Evolutionary conservation across 2,888 invertebrate genomes (phyloP).

Genomic region (Chesias legatella): DNA sequence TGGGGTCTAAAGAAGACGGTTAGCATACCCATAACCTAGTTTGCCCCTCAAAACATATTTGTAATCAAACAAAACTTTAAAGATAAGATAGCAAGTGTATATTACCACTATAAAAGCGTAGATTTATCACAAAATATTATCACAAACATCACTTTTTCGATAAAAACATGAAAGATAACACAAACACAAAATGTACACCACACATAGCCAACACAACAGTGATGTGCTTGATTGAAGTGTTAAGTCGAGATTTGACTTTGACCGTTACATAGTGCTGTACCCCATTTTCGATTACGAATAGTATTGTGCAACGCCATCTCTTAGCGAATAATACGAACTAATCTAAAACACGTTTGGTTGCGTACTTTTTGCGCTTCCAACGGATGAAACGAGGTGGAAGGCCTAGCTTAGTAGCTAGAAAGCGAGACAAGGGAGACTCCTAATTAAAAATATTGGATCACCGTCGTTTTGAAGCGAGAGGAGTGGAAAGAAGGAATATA

Average conservation of each 20-base stretch:
- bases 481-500: no score
- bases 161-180: slow-evolving; percentile 78
- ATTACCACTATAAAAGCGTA: slow-evolving; percentile 69
- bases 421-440: no score
- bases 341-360: no score
- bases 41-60: slow-evolving; percentile 43
- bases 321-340: no score
- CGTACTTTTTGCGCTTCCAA: no score
- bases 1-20: slow-evolving; percentile 36
- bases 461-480: no score
- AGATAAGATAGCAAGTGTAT: slow-evolving; percentile 63
- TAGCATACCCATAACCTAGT: slow-evolving; percentile 62
- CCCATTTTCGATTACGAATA: slow-evolving; percentile 10
- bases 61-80: slow-evolving; percentile 47
- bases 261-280: slow-evolving; percentile 30
- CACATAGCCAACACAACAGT: slow-evolving; percentile 58
- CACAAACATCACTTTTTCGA: slow-evolving; percentile 74
- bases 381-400: no score
- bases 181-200: slow-evolving; percentile 61
- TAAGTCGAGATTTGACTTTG: slow-evolving; percentile 29
- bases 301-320: slow-evolving; percentile 3
- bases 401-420: no score
- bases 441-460: no score
- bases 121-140: slow-evolving; percentile 62
- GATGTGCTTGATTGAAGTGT: slow-evolving; percentile 32